A percentile compares a stretch with the other conserved stretches of the same genome.
These are phyloP conservation scores for Morone chrysops DNA, from an alignment of 2,113 vertebrate genomes.

Conservation along the genomic window DNA sequence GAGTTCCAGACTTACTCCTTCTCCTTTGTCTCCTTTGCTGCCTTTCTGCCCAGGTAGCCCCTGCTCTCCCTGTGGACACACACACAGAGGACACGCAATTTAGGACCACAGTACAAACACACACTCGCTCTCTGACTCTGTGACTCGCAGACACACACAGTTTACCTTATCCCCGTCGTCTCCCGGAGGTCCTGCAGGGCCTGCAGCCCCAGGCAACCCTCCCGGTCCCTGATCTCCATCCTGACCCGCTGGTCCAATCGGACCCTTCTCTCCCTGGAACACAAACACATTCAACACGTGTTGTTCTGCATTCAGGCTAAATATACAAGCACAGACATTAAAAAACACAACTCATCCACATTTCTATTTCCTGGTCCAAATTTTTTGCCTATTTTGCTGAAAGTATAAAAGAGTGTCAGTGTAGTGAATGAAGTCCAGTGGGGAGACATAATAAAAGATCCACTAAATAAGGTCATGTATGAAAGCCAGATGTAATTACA, in stretches of 20 bases:
- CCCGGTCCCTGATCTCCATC: conserved; percentile 82
- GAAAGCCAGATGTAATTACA: conserved; percentile 80
- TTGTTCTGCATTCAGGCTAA: conserved; percentile 4
- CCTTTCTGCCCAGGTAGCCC: conserved; percentile 86
- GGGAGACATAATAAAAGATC: background rate
- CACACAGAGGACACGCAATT: conserved; percentile 9
- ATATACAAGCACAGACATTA: conserved; percentile 17
- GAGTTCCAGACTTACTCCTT: conserved; percentile 76
- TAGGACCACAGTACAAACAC: conserved; percentile 1
- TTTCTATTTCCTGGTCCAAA: background rate
- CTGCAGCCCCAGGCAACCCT: conserved; percentile 77
- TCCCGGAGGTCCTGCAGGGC: conserved; percentile 81
- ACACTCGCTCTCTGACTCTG: background rate
- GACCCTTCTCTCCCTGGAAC: conserved; percentile 83
- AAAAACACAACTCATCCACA: background rate
- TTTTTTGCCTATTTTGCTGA: background rate
- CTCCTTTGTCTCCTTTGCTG: conserved; percentile 88
- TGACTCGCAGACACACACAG: background rate
- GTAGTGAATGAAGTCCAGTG: background rate
- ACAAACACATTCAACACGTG: conserved; percentile 27
- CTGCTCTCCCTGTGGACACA: conserved; percentile 80
- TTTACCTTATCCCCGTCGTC: conserved; percentile 86
- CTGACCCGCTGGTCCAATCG: conserved; percentile 80
- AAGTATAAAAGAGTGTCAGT: background rate
- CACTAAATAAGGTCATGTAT: background rate